Evolutionary conservation across 2,113 vertebrate genomes (phyloP).

Genomic region (Mus musculus): GRCm39 chr3:145436001-145436500

Average conservation of each 20-base stretch:
- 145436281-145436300: constrained; percentile 76
- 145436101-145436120: not conserved
- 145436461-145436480: not conserved
- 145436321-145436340: constrained; percentile 69
- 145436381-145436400: constrained; percentile 56
- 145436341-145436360: constrained; percentile 44
- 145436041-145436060: constrained; percentile 52
- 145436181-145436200: constrained; percentile 52
- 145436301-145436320: constrained; percentile 74
- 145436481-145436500: constrained; percentile 19
- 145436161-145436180: not conserved
- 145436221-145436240: constrained; percentile 70
- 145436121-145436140: not conserved
- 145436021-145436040: constrained; percentile 38
- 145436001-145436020: constrained; percentile 62
- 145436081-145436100: not conserved
- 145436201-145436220: constrained; percentile 64
- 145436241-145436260: constrained; percentile 75
- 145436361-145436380: constrained; percentile 60
- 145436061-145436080: not conserved
- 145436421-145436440: constrained; percentile 21
- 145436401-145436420: constrained; percentile 20
- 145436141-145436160: constrained; percentile 44
- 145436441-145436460: not conserved
- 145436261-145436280: constrained; percentile 72